Percentiles rank a stretch among this genome's conserved stretches.
These are phyloP conservation scores for Brachionus rotundiformis DNA, from an alignment of 1,140 invertebrate species.

Conservation along the genomic window DNA sequence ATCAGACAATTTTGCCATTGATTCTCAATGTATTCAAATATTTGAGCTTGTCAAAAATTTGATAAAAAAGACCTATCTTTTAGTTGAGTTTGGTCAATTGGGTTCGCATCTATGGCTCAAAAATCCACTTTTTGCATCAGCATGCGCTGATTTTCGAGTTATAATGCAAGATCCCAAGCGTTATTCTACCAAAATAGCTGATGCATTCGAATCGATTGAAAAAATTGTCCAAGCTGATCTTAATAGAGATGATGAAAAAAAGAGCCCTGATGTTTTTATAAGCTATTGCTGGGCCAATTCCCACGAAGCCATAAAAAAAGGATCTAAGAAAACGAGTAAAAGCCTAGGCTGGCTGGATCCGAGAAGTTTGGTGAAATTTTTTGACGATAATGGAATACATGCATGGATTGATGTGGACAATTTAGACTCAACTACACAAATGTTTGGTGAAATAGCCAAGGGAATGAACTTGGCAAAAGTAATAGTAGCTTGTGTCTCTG, in stretches of 20 bases:
- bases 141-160: slow-evolving; percentile 56
- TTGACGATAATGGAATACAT: slow-evolving; percentile 57
- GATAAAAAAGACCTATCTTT: slow-evolving; percentile 17
- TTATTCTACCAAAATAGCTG: slow-evolving; percentile 56
- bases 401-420: slow-evolving; percentile 58
- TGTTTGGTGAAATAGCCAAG: neutral
- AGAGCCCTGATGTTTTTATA: slow-evolving; percentile 56
- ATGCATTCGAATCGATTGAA: slow-evolving; percentile 55
- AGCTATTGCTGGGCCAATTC: slow-evolving; percentile 62
- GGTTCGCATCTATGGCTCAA: neutral
- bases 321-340: slow-evolving; percentile 52
- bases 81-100: slow-evolving; percentile 13
- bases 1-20: slow-evolving; percentile 12
- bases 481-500: slow-evolving; percentile 43
- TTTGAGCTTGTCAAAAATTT: slow-evolving; percentile 23
- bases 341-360: slow-evolving; percentile 57
- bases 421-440: neutral
- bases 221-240: neutral
- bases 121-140: slow-evolving; percentile 35
- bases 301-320: slow-evolving; percentile 56
- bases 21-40: slow-evolving; percentile 20
- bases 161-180: slow-evolving; percentile 58
- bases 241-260: slow-evolving; percentile 3
- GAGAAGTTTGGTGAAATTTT: slow-evolving; percentile 56
- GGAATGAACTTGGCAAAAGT: slow-evolving; percentile 39